Evolutionary conservation across 1,140 invertebrate genomes (phyloP).

Genomic region (Globodera rostochiensis): DNA sequence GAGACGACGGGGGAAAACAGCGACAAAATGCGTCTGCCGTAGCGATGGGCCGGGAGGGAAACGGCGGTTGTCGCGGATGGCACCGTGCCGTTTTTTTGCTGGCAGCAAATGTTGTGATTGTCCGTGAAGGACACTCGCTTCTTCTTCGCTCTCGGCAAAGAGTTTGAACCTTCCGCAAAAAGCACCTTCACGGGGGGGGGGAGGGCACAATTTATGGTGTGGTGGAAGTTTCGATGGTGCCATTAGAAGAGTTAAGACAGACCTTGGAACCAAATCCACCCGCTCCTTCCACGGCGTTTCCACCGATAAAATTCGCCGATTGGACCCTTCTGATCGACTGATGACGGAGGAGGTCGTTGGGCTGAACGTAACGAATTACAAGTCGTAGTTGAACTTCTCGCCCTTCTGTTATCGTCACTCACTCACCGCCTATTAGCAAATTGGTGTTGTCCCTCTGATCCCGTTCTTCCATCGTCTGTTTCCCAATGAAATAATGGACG

Average conservation of each 20-base stretch:
- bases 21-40: slow-evolving; percentile 10
- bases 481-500: slow-evolving; percentile 56
- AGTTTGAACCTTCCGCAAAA: neutral
- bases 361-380: neutral
- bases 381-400: too few relatives aligned
- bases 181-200: neutral
- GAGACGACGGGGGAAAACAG: neutral
- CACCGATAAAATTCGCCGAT: neutral
- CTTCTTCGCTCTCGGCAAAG: slow-evolving; percentile 14
- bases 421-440: neutral
- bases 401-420: too few relatives aligned
- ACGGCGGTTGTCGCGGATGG: slow-evolving; percentile 30
- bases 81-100: neutral
- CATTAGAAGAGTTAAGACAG: neutral
- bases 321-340: neutral
- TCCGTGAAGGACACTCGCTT: slow-evolving; percentile 51
- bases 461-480: slow-evolving; percentile 33
- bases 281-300: neutral
- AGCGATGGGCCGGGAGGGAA: slow-evolving; percentile 23
- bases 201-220: neutral
- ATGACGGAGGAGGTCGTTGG: neutral
- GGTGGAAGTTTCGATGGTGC: too few relatives aligned
- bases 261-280: neutral
- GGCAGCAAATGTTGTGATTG: slow-evolving; percentile 23
- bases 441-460: neutral